Conservation (phyloP, 2,113 vertebrate genomes). For the Vidua macroura region DNA sequence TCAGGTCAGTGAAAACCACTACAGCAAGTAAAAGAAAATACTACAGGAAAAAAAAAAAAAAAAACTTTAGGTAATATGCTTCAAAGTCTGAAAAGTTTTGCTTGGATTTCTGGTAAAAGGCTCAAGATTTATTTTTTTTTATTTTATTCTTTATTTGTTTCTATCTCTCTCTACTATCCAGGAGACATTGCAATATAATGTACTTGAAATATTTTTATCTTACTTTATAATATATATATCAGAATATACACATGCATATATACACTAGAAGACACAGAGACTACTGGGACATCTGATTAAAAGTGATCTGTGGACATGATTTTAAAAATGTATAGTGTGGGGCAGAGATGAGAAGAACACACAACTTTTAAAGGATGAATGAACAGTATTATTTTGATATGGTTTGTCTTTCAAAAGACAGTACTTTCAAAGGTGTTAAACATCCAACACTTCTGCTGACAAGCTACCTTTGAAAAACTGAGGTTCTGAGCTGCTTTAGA, state of each 20-base stretch:
- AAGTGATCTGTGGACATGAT: not conserved
- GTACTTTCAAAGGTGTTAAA: slow-evolving; percentile 35
- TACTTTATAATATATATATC: not conserved
- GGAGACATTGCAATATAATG: not conserved
- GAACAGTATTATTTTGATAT: slow-evolving; percentile 33
- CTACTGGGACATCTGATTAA: not conserved
- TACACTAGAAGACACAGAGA: not conserved
- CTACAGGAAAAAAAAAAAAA: not conserved
- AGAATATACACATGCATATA: not conserved
- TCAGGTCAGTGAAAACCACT: not conserved
- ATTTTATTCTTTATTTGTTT: not conserved
- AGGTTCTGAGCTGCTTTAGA: slow-evolving; percentile 7
- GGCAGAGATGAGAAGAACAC: not conserved
- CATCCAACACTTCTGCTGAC: slow-evolving; percentile 7
- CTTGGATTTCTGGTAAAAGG: not conserved
- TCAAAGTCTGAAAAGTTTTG: not conserved
- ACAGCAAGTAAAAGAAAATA: not conserved
- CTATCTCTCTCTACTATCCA: not conserved
- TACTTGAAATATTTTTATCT: not conserved
- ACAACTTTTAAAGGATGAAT: slow-evolving; percentile 1
- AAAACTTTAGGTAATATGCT: not conserved
- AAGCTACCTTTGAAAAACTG: slow-evolving; percentile 6
- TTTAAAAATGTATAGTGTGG: not conserved
- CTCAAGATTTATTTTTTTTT: not conserved
- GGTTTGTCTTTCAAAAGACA: not conserved